phyloP scores from a whole-genome alignment of 2,113 vertebrate species.

The Marmota flaviventris region DNA sequence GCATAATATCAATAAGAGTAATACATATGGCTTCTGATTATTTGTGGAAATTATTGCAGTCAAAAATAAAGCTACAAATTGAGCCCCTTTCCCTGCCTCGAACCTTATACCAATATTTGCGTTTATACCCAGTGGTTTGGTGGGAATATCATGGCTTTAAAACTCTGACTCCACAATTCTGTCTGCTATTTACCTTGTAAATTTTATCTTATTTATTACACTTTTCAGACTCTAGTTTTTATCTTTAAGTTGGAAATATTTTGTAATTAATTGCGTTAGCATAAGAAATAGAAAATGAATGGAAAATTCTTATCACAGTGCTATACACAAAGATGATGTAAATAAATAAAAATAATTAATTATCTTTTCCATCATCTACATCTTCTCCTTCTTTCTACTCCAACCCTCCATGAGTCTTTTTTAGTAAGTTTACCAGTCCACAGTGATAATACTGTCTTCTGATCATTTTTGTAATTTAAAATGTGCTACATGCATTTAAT shows the following conservation, averaged over 20 bases:
- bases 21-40: neutral
- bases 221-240: neutral
- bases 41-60: neutral
- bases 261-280: neutral
- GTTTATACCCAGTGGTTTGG: neutral
- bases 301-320: neutral
- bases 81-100: neutral
- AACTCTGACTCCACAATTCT: neutral
- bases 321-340: neutral
- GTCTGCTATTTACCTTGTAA: neutral
- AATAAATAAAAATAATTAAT: neutral
- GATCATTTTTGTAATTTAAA: constrained; percentile 29
- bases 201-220: neutral
- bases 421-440: neutral
- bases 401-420: neutral
- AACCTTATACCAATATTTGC: neutral
- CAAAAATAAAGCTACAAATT: constrained; percentile 1
- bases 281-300: neutral
- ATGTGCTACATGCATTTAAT: neutral
- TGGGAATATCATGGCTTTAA: neutral
- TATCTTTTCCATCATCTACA: neutral
- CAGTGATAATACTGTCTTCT: neutral
- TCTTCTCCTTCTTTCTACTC: neutral
- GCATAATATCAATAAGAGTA: neutral
- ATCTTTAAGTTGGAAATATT: constrained; percentile 18